Percentiles rank a stretch among this genome's conserved stretches.
These are phyloP conservation scores for Falco novaeseelandiae DNA, from an alignment of 2,797 vertebrate species.

Conservation along the genomic window DNA sequence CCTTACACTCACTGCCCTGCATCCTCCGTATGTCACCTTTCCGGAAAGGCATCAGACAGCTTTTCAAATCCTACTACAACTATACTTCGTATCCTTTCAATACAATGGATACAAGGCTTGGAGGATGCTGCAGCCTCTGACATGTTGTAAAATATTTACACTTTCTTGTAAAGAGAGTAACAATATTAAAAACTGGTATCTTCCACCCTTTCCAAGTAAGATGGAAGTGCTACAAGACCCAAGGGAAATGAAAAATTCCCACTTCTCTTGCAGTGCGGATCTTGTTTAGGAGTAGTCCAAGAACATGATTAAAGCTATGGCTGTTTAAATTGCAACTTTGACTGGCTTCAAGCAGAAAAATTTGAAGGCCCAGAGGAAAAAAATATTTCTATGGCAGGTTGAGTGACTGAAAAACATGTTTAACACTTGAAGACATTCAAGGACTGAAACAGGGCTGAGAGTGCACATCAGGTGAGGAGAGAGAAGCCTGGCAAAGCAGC, in stretches of 20 bases:
- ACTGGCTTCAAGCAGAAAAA: background rate
- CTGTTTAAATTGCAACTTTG: background rate
- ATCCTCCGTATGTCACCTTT: background rate
- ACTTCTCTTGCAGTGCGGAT: background rate
- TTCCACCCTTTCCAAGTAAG: conserved; percentile 29
- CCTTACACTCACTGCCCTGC: background rate
- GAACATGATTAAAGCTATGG: background rate
- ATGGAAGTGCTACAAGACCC: background rate
- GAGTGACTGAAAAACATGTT: background rate
- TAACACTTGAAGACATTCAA: background rate
- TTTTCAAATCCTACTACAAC: background rate
- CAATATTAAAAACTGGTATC: background rate
- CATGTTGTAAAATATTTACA: background rate
- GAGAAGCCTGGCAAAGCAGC: background rate
- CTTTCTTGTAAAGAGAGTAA: background rate
- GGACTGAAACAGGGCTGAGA: background rate
- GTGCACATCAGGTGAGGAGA: background rate
- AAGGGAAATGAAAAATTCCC: background rate
- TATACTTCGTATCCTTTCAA: background rate
- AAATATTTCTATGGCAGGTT: background rate
- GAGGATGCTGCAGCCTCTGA: background rate
- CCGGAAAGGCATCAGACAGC: background rate
- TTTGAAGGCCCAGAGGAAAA: background rate
- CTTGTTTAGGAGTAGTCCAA: background rate
- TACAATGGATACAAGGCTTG: background rate